These are phyloP conservation scores for Penaeus vannamei DNA, from an alignment of 1,140 invertebrate species.

Conservation along the genomic window DNA sequence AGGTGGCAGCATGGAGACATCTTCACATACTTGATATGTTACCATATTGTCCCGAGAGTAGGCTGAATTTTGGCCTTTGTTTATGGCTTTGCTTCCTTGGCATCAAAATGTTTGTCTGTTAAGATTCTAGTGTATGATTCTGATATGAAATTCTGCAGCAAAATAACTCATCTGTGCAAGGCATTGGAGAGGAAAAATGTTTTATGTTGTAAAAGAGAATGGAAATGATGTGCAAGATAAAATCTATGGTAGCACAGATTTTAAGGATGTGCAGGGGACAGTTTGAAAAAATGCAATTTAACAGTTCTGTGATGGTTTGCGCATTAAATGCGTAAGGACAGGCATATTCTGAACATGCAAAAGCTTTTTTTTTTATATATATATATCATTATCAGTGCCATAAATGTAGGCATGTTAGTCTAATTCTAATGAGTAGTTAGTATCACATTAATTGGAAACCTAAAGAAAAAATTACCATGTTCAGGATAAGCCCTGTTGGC, in stretches of 20 bases:
- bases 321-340: constrained; percentile 40
- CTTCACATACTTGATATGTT: too few relatives aligned
- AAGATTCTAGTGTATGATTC: not conserved
- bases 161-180: not conserved
- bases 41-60: not conserved
- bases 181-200: not conserved
- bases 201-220: constrained; percentile 18
- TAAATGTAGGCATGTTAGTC: too few relatives aligned
- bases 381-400: not conserved
- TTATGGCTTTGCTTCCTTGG: constrained; percentile 28
- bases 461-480: too few relatives aligned
- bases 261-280: too few relatives aligned
- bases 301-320: constrained; percentile 56
- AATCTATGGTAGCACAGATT: too few relatives aligned
- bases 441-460: too few relatives aligned
- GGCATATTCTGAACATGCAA: constrained; percentile 10
- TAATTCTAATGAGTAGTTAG: too few relatives aligned
- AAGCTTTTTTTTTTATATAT: not conserved
- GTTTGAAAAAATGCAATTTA: constrained; percentile 42
- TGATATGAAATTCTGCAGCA: constrained; percentile 1
- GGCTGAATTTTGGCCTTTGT: constrained; percentile 18
- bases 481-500: too few relatives aligned
- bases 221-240: not conserved
- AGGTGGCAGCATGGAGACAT: too few relatives aligned
- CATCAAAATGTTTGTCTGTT: too few relatives aligned